Conservation (phyloP, 2,888 invertebrate species). For the Eupithecia subfuscata region DNA sequence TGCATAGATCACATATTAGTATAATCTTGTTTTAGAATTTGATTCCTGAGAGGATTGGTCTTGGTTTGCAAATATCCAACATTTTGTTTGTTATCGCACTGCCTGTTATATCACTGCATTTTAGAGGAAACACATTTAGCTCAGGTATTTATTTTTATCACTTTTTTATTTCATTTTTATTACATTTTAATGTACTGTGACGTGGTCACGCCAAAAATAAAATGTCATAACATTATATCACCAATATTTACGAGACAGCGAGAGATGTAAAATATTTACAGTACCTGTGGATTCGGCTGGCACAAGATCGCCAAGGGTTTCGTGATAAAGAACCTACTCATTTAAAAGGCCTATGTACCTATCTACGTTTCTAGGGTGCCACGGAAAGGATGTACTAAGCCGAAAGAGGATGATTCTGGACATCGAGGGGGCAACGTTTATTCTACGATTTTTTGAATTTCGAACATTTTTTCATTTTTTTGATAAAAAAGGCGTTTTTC, state of each 20-base stretch:
- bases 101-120: slow-evolving; percentile 91
- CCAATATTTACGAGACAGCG: not conserved
- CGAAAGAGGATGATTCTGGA: too few relatives aligned
- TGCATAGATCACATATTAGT: not conserved
- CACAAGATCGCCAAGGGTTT: not conserved
- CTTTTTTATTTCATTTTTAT: not conserved
- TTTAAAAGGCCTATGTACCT: too few relatives aligned
- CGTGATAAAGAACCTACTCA: too few relatives aligned
- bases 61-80: slow-evolving; percentile 90
- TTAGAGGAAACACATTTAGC: slow-evolving; percentile 90
- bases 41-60: slow-evolving; percentile 87
- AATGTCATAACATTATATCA: not conserved
- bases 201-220: not conserved
- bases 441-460: too few relatives aligned
- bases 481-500: too few relatives aligned
- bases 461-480: too few relatives aligned
- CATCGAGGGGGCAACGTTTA: too few relatives aligned
- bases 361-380: too few relatives aligned
- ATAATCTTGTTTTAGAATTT: slow-evolving; percentile 85
- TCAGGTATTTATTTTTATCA: slow-evolving; percentile 82
- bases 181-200: not conserved
- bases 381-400: too few relatives aligned
- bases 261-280: not conserved
- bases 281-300: not conserved
- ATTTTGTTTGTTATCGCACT: slow-evolving; percentile 89